Percentiles rank a stretch among this genome's conserved stretches.
phyloP scores from a whole-genome alignment of 30 jellyfish, hydroid and myxozoan genomes.

The Cassiopea xamachana region DNA sequence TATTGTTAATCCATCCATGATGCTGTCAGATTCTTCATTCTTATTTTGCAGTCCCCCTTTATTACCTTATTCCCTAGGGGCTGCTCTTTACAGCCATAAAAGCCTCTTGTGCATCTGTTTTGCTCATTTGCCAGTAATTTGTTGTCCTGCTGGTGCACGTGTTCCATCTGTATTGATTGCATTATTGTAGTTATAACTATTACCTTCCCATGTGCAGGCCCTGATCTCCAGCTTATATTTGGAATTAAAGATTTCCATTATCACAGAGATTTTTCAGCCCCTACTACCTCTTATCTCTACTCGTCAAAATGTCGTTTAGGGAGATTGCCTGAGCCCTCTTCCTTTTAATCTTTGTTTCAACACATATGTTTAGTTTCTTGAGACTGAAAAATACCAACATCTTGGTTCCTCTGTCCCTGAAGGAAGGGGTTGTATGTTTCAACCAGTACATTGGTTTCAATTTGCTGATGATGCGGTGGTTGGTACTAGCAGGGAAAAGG shows the following conservation, averaged over 20 bases:
- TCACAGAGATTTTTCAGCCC: too few species aligned
- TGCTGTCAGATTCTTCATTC: neutral
- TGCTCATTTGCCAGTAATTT: conserved; percentile 10
- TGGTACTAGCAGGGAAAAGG: neutral
- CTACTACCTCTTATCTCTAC: too few species aligned
- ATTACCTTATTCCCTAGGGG: neutral
- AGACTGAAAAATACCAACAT: neutral
- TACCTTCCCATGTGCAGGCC: too few species aligned
- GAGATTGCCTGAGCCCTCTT: too few species aligned
- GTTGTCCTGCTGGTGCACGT: neutral
- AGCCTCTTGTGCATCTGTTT: conserved; percentile 20
- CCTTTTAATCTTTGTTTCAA: neutral
- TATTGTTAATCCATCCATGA: conserved; percentile 43
- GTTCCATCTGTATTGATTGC: neutral
- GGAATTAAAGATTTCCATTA: too few species aligned
- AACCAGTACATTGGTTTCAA: neutral
- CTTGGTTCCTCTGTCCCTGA: neutral
- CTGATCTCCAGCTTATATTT: too few species aligned
- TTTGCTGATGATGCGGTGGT: neutral
- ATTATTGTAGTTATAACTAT: too few species aligned
- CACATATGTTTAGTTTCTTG: neutral
- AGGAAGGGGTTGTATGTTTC: neutral
- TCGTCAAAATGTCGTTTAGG: too few species aligned
- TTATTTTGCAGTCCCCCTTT: neutral
- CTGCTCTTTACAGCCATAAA: conserved; percentile 40